Conservation (phyloP, 1,140 invertebrate genomes). For the Druon quercuslanigerum region DNA sequence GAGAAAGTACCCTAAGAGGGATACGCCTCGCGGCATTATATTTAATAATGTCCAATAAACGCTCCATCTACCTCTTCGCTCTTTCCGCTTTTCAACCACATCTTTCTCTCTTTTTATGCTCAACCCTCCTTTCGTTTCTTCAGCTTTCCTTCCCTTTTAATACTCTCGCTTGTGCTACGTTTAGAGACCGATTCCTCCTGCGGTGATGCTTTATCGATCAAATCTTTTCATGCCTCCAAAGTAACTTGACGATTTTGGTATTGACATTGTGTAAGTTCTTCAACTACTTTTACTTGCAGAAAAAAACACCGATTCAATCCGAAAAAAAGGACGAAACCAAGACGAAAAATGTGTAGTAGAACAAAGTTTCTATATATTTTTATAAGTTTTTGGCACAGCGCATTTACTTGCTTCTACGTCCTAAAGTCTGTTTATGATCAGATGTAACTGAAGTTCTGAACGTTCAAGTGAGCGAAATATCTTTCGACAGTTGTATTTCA, state of each 20-base stretch:
- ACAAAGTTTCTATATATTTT: no score
- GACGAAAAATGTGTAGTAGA: no score
- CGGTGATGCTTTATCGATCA: neutral
- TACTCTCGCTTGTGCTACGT: neutral
- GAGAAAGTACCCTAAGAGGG: constrained; percentile 52
- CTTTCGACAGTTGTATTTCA: no score
- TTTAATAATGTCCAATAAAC: constrained; percentile 21
- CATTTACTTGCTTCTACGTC: no score
- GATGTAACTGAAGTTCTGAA: no score
- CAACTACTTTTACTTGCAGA: neutral
- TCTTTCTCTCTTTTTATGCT: constrained; percentile 37
- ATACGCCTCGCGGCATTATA: constrained; percentile 51
- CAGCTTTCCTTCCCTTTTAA: constrained; percentile 1
- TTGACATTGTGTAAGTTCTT: neutral
- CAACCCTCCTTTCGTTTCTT: constrained; percentile 31
- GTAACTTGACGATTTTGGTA: neutral
- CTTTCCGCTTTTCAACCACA: constrained; percentile 13
- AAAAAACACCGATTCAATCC: no score
- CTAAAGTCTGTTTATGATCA: no score
- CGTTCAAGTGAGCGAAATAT: no score
- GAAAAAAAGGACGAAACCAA: no score
- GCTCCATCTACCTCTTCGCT: constrained; percentile 24
- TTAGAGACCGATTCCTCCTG: neutral
- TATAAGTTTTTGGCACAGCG: no score
- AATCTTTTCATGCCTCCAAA: neutral